phyloP scores from a whole-genome alignment of 37 sponge, comb jelly and placozoan genomes.

The Agelas oroides region DNA sequence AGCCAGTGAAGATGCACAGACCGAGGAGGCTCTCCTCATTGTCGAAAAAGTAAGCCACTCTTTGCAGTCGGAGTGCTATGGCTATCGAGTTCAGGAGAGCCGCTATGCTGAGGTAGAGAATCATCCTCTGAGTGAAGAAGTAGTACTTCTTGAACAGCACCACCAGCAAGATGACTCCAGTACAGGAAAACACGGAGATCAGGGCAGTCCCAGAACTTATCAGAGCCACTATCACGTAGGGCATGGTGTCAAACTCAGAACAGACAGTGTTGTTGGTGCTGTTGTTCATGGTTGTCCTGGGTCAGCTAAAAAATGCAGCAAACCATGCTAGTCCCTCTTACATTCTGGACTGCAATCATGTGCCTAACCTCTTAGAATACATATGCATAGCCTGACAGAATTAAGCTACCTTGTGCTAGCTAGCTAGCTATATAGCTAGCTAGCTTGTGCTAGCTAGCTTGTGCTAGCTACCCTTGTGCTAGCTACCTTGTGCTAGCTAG shows the following conservation, averaged over 20 bases:
- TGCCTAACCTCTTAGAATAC: too few species aligned
- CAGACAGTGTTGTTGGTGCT: not conserved
- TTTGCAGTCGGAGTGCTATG: conserved; percentile 32
- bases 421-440: too few species aligned
- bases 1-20: conserved; percentile 32
- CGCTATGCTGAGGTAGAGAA: conserved; percentile 81
- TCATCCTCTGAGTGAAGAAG: conserved; percentile 81
- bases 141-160: conserved; percentile 82
- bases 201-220: not conserved
- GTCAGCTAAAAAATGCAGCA: too few species aligned
- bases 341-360: too few species aligned
- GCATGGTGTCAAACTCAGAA: not conserved
- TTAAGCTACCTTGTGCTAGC: too few species aligned
- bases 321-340: too few species aligned
- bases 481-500: too few species aligned
- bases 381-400: too few species aligned
- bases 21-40: not conserved
- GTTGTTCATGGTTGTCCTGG: not conserved
- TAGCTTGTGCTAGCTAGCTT: too few species aligned
- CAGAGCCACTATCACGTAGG: conserved; percentile 16
- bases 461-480: too few species aligned
- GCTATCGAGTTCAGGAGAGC: conserved; percentile 45
- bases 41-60: not conserved
- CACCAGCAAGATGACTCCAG: conserved; percentile 66
- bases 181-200: conserved; percentile 30